Base-by-base conservation (phyloP, 2,888 invertebrate species). In the Calliphora vomitoria region DNA sequence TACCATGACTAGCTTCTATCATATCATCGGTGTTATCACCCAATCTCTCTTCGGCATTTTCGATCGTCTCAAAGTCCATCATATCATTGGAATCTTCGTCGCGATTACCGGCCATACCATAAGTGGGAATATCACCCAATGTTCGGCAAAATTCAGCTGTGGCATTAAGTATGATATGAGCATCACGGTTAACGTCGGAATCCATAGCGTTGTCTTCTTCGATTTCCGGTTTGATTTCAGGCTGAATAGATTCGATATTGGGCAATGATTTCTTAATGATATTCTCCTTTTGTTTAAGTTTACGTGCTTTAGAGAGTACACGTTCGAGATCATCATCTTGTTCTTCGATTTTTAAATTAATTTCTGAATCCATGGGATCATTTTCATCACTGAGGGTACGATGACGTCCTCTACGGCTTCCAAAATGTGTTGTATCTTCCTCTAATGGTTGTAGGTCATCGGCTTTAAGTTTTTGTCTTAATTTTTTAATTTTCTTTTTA, bases 101-200 rank as follows among this genome's bases (percentile, higher is more conserved):
- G 47, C 98, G 95, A 94, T 98, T 98, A 47, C 98, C 98, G 25
- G 98, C 96, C 93, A 96, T 96, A 18, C 98, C 98, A 93, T 98
- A 98, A 0, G 98, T 98, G 82, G 99, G 98, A 91, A 98, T 98
- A 93, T 99, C 98, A 0, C 99, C 98, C 8, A 99, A 95, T 66
- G 98, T 98, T 90, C 99, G 96, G 92, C 99, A 99, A 94, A 99
- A 99, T 95, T 99, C 99, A 0, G 99, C 98, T 0, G 98, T 99
- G 0, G 98, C 96, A 94, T 99, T 98, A 80, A 99, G 94, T 82
- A 97, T 95, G 91, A 99, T 98, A 89, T 95, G 95, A 4, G 94
- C 94, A 74, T 95, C 91, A 8, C 89, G 88, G 83, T 89, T 87
- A 3, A 87, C 92, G 53, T 94, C 94, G 2, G 87, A 92, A 69